Evolutionary conservation across 1,140 invertebrate genomes (phyloP).

Genomic region (Dendroctonus valens): DNA sequence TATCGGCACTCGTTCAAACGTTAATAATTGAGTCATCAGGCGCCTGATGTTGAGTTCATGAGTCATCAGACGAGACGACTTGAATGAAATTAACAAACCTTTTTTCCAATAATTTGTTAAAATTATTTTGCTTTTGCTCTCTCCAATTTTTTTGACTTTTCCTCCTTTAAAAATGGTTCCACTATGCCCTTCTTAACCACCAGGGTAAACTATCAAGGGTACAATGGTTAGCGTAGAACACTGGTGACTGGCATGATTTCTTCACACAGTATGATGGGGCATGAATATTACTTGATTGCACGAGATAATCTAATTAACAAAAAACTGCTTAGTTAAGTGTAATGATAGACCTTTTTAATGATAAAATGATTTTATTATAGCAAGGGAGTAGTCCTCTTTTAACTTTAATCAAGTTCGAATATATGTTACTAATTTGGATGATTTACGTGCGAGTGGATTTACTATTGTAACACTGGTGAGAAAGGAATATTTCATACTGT

Average conservation of each 20-base stretch:
- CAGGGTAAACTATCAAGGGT: constrained; percentile 75
- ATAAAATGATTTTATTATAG: too few relatives aligned
- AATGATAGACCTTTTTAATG: too few relatives aligned
- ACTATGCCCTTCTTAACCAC: constrained; percentile 82
- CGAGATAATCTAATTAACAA: constrained; percentile 67
- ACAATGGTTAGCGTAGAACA: constrained; percentile 92
- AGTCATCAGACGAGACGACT: too few relatives aligned
- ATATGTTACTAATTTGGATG: too few relatives aligned
- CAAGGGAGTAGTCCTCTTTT: too few relatives aligned
- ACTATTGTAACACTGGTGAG: too few relatives aligned
- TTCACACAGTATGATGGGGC: constrained; percentile 89
- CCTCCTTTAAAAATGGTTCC: constrained; percentile 79
- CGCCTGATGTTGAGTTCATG: background rate
- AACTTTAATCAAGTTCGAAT: too few relatives aligned
- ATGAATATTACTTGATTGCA: constrained; percentile 83
- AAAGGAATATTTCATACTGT: too few relatives aligned
- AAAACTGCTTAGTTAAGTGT: too few relatives aligned
- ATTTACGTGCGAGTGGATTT: too few relatives aligned
- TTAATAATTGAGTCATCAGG: too few relatives aligned
- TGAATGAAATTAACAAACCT: constrained; percentile 50
- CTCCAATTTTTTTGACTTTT: constrained; percentile 72
- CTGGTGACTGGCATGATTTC: constrained; percentile 82
- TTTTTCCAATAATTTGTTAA: constrained; percentile 72
- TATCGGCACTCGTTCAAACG: too few relatives aligned
- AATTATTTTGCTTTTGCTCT: constrained; percentile 73